Conservation (phyloP, 2,797 vertebrate species). For the Acrocephalus scirpaceus region DNA sequence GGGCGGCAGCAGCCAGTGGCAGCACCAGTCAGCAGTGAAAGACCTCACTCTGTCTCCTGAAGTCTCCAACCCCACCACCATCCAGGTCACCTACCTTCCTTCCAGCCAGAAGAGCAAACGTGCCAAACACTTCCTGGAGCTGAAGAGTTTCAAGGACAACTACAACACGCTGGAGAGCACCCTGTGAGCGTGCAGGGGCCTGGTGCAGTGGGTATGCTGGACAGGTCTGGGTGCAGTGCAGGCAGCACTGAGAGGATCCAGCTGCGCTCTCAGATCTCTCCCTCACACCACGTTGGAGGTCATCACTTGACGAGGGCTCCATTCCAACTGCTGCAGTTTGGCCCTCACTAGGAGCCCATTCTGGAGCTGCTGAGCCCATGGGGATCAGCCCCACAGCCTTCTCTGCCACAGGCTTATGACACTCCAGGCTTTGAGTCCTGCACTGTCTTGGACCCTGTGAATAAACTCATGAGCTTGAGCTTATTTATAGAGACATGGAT, state of each 20-base stretch:
- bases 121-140: slow-evolving; percentile 92
- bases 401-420: not conserved
- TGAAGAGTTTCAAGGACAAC: slow-evolving; percentile 98
- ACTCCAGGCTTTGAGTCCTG: not conserved
- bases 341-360: not conserved
- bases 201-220: not conserved
- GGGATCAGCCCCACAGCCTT: not conserved
- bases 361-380: not conserved
- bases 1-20: slow-evolving; percentile 77
- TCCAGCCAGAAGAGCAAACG: slow-evolving; percentile 91
- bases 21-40: slow-evolving; percentile 92
- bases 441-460: not conserved
- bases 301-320: accelerated
- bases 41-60: slow-evolving; percentile 86
- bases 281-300: not conserved
- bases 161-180: slow-evolving; percentile 96
- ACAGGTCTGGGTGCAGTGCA: not conserved
- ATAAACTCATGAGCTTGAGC: slow-evolving; percentile 43
- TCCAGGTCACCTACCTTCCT: slow-evolving; percentile 91
- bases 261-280: not conserved
- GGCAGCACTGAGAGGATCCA: not conserved
- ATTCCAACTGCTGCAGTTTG: not conserved
- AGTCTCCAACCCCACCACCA: slow-evolving; percentile 75
- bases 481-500: not conserved
- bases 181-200: slow-evolving; percentile 70